phyloP scores from a whole-genome alignment of 2,888 invertebrate species.

The Adineta ricciae region DNA sequence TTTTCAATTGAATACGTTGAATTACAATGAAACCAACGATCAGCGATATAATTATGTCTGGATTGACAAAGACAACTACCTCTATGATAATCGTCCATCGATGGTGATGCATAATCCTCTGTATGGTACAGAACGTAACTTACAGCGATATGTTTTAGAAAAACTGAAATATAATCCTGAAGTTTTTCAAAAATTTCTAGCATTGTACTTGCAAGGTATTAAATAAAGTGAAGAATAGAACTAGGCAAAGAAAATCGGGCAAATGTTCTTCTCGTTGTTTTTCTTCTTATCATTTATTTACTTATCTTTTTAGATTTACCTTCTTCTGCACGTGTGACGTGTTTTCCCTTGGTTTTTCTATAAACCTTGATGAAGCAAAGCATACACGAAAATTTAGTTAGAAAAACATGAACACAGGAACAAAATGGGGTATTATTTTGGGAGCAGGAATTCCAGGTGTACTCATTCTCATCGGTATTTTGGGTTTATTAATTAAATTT shows the following conservation, averaged over 20 bases:
- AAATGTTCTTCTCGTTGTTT: neutral
- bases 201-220: slow-evolving; percentile 58
- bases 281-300: neutral
- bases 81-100: slow-evolving; percentile 37
- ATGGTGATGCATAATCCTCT: slow-evolving; percentile 8
- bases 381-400: neutral
- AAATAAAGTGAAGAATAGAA: neutral
- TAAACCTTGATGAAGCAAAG: neutral
- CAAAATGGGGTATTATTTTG: neutral
- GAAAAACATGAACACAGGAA: neutral
- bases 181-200: slow-evolving; percentile 66
- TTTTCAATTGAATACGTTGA: slow-evolving; percentile 64
- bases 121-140: slow-evolving; percentile 31
- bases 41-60: slow-evolving; percentile 69
- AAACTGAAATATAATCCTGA: slow-evolving; percentile 60
- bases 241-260: neutral
- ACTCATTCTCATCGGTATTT: neutral
- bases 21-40: slow-evolving; percentile 52
- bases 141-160: slow-evolving; percentile 29
- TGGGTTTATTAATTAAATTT: neutral
- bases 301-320: neutral
- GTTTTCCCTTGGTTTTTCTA: neutral
- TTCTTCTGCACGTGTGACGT: no score
- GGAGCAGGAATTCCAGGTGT: neutral
- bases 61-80: slow-evolving; percentile 45